These are phyloP conservation scores for Betta splendens DNA, from an alignment of 2,797 vertebrate species.

Conservation along the genomic window DNA sequence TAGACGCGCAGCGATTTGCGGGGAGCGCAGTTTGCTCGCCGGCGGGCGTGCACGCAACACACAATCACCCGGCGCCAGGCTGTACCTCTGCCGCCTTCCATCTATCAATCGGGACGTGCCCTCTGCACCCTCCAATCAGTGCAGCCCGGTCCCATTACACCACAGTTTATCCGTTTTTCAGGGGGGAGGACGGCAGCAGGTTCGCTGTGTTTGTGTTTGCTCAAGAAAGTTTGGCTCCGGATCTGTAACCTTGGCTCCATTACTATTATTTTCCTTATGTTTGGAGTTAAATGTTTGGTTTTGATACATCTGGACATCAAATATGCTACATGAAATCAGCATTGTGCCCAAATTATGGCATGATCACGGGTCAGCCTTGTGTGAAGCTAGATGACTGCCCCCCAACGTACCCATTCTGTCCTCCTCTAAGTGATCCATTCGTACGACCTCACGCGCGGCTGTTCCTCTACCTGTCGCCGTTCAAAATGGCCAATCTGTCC, in stretches of 20 bases:
- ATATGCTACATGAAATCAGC: too few relatives aligned
- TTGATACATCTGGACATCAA: too few relatives aligned
- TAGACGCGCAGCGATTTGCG: constrained; percentile 64
- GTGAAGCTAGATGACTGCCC: background rate
- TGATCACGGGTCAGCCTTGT: constrained; percentile 8
- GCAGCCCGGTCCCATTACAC: constrained; percentile 61
- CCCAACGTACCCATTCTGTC: constrained; percentile 3
- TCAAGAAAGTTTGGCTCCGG: constrained; percentile 11
- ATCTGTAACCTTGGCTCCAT: constrained; percentile 1
- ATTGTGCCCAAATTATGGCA: background rate
- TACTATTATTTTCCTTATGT: too few relatives aligned
- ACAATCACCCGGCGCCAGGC: constrained; percentile 57
- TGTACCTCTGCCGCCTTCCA: constrained; percentile 64
- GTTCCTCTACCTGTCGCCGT: constrained; percentile 6
- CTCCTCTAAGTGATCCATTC: constrained; percentile 14
- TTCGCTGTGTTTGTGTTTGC: constrained; percentile 22
- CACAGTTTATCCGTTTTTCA: constrained; percentile 54
- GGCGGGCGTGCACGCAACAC: constrained; percentile 49
- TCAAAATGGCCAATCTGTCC: constrained; percentile 1
- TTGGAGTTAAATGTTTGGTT: too few relatives aligned
- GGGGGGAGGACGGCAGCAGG: constrained; percentile 14
- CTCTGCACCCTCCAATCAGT: constrained; percentile 65
- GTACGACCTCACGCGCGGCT: background rate
- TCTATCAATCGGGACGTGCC: constrained; percentile 69
- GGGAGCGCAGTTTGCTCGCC: constrained; percentile 59